Percentiles rank a stretch among this genome's conserved stretches.
These are phyloP conservation scores for Chaetoderma sp. DNA, from an alignment of 2,888 invertebrate genomes.

Conservation along the genomic window DNA sequence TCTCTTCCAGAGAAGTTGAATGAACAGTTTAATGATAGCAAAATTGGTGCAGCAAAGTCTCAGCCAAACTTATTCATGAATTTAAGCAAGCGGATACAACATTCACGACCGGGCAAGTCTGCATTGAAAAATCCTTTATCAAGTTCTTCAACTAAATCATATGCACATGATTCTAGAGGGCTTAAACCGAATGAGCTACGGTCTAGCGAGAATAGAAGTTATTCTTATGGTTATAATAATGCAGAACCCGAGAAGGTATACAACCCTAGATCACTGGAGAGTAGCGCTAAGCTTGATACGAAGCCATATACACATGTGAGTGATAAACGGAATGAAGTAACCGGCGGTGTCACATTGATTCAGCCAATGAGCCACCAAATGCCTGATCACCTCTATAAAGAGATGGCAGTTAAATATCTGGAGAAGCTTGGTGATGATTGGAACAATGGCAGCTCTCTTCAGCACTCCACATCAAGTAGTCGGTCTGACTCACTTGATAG, in stretches of 20 bases:
- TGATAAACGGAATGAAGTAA: conserved; percentile 48
- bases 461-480: not conserved
- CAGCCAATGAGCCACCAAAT: too few species aligned
- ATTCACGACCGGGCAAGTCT: not conserved
- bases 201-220: not conserved
- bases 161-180: not conserved
- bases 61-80: conserved; percentile 19
- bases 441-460: conserved; percentile 29
- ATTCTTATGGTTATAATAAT: not conserved
- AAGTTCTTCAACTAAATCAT: not conserved
- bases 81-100: too few species aligned
- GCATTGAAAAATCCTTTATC: not conserved
- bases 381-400: not conserved
- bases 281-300: conserved; percentile 17
- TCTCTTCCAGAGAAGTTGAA: conserved; percentile 15
- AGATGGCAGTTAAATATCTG: conserved; percentile 46
- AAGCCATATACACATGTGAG: conserved; percentile 48
- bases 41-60: conserved; percentile 44
- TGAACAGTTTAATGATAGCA: not conserved
- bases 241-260: not conserved
- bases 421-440: conserved; percentile 52
- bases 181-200: not conserved
- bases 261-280: not conserved
- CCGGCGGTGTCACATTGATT: not conserved
- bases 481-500: not conserved